These are phyloP conservation scores for Oligia latruncula DNA, from an alignment of 2,888 invertebrate genomes.

Conservation along the genomic window DNA sequence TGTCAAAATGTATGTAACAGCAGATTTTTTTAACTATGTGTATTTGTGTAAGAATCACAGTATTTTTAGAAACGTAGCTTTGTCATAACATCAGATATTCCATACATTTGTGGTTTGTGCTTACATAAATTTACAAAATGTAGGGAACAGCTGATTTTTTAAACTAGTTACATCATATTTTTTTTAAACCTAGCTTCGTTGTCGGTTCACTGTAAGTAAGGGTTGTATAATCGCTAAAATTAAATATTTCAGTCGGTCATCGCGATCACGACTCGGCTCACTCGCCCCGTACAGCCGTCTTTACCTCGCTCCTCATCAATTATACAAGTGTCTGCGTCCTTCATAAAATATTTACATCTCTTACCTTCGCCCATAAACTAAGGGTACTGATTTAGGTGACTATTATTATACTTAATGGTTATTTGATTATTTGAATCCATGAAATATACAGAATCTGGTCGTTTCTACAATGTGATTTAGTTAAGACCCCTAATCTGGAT, in stretches of 20 bases:
- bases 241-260: constrained; percentile 55
- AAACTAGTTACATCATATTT: background rate
- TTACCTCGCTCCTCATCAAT: constrained; percentile 68
- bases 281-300: constrained; percentile 62
- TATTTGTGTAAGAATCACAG: too few species aligned
- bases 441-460: constrained; percentile 50
- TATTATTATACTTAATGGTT: constrained; percentile 68
- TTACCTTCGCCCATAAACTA: constrained; percentile 76
- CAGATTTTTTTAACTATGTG: background rate
- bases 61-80: background rate
- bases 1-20: background rate
- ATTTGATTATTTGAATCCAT: constrained; percentile 65
- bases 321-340: constrained; percentile 67
- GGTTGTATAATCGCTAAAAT: constrained; percentile 25
- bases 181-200: background rate
- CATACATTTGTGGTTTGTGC: background rate
- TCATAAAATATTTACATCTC: constrained; percentile 80
- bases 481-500: constrained; percentile 49
- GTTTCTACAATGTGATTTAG: constrained; percentile 58
- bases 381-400: constrained; percentile 68
- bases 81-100: background rate
- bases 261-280: constrained; percentile 42
- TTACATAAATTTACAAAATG: background rate
- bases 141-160: background rate
- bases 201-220: background rate